These are phyloP conservation scores for Sphenopsis melanotis DNA, from an alignment of 2,797 vertebrate species.

Conservation along the genomic window DNA sequence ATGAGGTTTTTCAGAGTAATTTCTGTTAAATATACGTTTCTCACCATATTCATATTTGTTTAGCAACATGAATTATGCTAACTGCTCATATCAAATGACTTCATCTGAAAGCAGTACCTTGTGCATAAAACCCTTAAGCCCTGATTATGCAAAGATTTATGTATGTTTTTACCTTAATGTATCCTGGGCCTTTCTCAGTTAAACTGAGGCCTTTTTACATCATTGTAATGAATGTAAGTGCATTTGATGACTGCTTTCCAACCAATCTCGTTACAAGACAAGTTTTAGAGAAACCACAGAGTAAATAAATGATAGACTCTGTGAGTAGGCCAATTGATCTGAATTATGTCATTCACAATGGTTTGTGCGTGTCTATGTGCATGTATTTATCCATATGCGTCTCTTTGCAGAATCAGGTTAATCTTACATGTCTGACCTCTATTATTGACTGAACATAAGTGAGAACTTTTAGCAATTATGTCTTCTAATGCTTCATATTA, in stretches of 20 bases:
- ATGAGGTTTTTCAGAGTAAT: neutral
- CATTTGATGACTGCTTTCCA: neutral
- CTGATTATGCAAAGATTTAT: neutral
- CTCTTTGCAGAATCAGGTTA: neutral
- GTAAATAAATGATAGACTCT: neutral
- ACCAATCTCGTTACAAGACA: neutral
- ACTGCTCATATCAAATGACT: neutral
- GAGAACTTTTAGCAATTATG: neutral
- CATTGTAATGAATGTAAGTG: neutral
- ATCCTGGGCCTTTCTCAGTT: neutral
- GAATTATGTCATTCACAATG: neutral
- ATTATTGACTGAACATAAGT: neutral
- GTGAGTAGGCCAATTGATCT: neutral
- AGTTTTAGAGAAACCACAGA: neutral
- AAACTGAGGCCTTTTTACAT: neutral
- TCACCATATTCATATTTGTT: neutral
- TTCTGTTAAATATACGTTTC: neutral
- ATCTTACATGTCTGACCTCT: neutral
- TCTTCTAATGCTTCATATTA: neutral
- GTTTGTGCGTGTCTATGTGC: neutral
- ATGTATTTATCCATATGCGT: accelerated
- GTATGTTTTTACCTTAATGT: neutral
- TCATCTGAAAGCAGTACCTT: neutral
- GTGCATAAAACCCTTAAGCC: neutral
- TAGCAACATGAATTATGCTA: neutral